phyloP scores from a whole-genome alignment of 2,888 invertebrate species.

The Molorchus minor region DNA sequence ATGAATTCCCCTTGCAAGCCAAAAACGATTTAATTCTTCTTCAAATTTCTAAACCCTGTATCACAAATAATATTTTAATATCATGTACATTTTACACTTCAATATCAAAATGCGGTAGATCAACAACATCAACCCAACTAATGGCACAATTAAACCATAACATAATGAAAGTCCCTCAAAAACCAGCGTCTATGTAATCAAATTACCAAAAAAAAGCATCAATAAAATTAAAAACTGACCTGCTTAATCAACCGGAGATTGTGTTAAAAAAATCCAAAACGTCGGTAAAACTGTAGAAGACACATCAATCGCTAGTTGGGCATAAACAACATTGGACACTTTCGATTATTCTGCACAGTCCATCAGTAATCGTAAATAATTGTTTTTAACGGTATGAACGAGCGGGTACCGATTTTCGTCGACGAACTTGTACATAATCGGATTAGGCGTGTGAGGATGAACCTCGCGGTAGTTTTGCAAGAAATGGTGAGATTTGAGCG shows the following conservation, averaged over 20 bases:
- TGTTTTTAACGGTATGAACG: slow-evolving; percentile 7
- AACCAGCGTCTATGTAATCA: slow-evolving; percentile 8
- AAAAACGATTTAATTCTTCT: too few species aligned
- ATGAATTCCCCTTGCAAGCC: too few species aligned
- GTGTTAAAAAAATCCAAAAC: slow-evolving; percentile 28
- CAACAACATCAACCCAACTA: too few species aligned
- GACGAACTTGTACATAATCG: slow-evolving; percentile 1
- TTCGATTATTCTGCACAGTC: slow-evolving; percentile 32
- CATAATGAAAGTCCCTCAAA: slow-evolving; percentile 1
- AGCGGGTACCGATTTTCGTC: slow-evolving; percentile 15
- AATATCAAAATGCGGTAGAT: too few species aligned
- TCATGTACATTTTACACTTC: too few species aligned
- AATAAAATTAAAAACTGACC: slow-evolving; percentile 32
- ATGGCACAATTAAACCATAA: not conserved
- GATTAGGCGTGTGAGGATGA: slow-evolving; percentile 19
- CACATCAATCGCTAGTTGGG: slow-evolving; percentile 11
- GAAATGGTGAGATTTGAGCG: slow-evolving; percentile 15
- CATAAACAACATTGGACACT: slow-evolving; percentile 30
- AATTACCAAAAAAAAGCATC: slow-evolving; percentile 17
- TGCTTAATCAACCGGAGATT: slow-evolving; percentile 26
- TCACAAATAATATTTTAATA: too few species aligned
- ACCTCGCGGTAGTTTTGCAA: slow-evolving; percentile 12
- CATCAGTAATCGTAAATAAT: slow-evolving; percentile 25
- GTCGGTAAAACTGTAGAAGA: slow-evolving; percentile 26
- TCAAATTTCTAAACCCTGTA: too few species aligned